Base-by-base conservation (phyloP, 1,140 invertebrate species). In the Holcopasites calliopsidis region DNA sequence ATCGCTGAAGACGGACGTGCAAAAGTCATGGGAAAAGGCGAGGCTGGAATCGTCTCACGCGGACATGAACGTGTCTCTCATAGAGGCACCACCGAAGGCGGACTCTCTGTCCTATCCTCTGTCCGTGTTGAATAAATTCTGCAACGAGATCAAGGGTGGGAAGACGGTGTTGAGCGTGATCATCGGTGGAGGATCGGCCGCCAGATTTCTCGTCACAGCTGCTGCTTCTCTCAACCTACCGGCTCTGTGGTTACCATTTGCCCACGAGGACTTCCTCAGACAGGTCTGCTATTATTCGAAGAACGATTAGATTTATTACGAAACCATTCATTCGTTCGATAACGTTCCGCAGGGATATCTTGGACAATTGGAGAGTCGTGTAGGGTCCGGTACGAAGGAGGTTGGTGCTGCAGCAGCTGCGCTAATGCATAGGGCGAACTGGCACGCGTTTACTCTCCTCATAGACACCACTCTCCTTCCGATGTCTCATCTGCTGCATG, bases 401-500 rank as follows among this genome's bases (percentile, higher is more conserved):
- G 87, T 90, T 44, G 91, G 91, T 33, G 87, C 88, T 35, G 90
- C 91, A 8, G 90, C 91, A 6, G 88, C 90, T 1, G 86, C 89
- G 1, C 72, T 92, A 21, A 92, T 92, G 91, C 86, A 91, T 73
- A 90, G 90, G 69, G 90, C 91, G 7, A 90, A 92, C 68, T 92
- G 91, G 91, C 91, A 91, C 62, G 90, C 91, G 13, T 92, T 92
- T 66, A 92, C 90, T 21, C 87, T 92, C 1, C 83, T 91, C 38
- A 88, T 92, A 31, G 91, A 92, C 65, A 89, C 89, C 55, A 91
- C 88, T 3, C 82, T 92, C 21, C 72, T 92, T 50, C 90, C 90
- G 31, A 72, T 91, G 16, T 82, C 86, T 62, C 85, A 91, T 68
- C 86, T 92, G 18, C 66, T 91, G 23, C 86, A 87, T 64, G 60